Evolutionary conservation across 2,888 invertebrate species (phyloP), one percentile per base, ranked within the genome.

Genomic region (Siphlonurus alternatus): DNA sequence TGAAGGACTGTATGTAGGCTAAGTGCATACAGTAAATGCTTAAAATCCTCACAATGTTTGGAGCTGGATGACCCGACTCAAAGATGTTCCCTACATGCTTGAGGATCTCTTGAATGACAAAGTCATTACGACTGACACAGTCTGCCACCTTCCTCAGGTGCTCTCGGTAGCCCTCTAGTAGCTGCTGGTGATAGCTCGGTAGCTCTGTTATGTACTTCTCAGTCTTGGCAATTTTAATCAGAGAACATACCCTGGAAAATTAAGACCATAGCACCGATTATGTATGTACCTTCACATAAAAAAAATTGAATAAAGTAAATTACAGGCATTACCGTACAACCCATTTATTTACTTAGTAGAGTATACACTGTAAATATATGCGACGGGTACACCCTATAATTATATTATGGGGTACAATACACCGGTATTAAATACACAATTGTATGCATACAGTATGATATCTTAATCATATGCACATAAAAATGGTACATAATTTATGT

Each of bases 11-110:
- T n/a, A n/a, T n/a, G n/a, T n/a, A n/a, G n/a, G n/a, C n/a, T n/a
- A n/a, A n/a, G n/a, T n/a, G n/a, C n/a, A n/a, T n/a, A n/a, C n/a
- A 60, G 24, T 25, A 53, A 54, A 53, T 59, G 22, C 38, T 19
- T n/a, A 65, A 23, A 24, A 19, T 23, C 25, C 61, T 63, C 61
- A 2, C 25, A 24, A 25, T 1, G 19, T 62, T 1, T 10, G 62
- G 19, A 5, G 20, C 22, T 67, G 56, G 77, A 65, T 72, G 74
- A 53, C 83, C 85, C 73, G 92, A 93, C 74, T 89, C 90, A 74
- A 93, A 93, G 78, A 93, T 87, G 51, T 83, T 83, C 61, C 87
- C 84, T n/a, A 87, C 89, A 74, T 91, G 84, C 73, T 86, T 81
- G 59, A 90, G 83, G 56, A 93, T 87, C 23, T 86, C 75, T 66